Conservation (phyloP, 2,888 invertebrate genomes). For the Chloroclysta siterata region DNA sequence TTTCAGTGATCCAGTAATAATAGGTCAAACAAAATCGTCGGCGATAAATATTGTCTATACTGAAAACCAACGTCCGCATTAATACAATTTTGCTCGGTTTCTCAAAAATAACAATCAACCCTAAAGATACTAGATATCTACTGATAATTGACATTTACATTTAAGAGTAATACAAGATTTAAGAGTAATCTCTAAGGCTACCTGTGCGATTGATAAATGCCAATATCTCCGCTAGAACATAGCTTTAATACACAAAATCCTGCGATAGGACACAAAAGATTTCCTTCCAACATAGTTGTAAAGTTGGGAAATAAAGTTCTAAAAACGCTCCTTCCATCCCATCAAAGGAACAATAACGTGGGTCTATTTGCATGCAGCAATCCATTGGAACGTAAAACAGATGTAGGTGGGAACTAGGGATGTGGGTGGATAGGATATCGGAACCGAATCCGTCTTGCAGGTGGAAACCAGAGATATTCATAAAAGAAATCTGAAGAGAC, state of each 20-base stretch:
- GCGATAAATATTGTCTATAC: conserved; percentile 4
- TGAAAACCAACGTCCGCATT: not conserved
- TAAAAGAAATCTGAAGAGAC: not conserved
- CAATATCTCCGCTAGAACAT: not conserved
- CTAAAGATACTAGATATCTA: too few relatives aligned
- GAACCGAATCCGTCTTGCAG: not conserved
- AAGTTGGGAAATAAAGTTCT: conserved; percentile 54
- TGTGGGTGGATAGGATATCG: conserved; percentile 9
- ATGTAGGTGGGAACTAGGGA: conserved; percentile 58
- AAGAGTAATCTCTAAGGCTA: not conserved
- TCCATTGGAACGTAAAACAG: conserved; percentile 75
- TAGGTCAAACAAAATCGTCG: conserved; percentile 5
- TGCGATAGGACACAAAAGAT: conserved; percentile 32
- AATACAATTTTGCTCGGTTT: too few relatives aligned
- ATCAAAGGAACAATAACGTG: conserved; percentile 69
- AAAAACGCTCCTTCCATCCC: conserved; percentile 50
- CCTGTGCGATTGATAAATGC: not conserved
- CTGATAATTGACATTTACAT: too few relatives aligned
- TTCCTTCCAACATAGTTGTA: conserved; percentile 33
- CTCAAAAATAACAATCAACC: too few relatives aligned
- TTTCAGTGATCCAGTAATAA: not conserved
- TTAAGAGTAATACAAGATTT: not conserved
- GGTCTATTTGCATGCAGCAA: conserved; percentile 72
- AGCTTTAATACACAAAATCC: conserved; percentile 13
- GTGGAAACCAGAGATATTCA: not conserved